phyloP scores from a whole-genome alignment of 2,797 vertebrate species.

The Onychomys torridus region DNA sequence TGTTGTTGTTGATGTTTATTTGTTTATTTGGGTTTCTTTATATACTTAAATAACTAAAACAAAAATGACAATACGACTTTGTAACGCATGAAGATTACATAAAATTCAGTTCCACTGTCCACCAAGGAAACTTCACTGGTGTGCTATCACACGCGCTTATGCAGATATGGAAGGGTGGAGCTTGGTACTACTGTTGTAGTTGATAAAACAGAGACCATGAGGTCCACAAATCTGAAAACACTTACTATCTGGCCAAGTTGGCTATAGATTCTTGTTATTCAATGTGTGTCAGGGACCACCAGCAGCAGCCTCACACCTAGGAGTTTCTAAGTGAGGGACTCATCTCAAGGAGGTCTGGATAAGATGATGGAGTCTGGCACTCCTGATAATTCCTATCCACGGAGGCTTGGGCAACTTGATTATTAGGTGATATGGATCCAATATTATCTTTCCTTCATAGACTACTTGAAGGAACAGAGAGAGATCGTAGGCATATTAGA shows the following conservation, averaged over 20 bases:
- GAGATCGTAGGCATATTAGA: too few species aligned
- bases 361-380: background rate
- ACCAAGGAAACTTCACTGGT: background rate
- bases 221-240: background rate
- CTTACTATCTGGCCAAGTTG: background rate
- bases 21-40: background rate
- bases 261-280: background rate
- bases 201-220: background rate
- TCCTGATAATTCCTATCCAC: background rate
- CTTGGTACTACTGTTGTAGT: rapidly evolving
- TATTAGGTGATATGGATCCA: background rate
- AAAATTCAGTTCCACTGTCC: background rate
- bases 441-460: background rate
- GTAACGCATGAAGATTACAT: background rate
- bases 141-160: background rate
- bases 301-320: too few species aligned
- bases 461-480: background rate
- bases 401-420: background rate
- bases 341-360: background rate
- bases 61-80: background rate
- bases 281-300: background rate
- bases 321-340: background rate
- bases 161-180: background rate
- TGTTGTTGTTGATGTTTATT: background rate
- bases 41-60: slow-evolving; percentile 10